Base-by-base conservation (phyloP, 1,140 invertebrate genomes). In the Thaumatotibia leucotreta region DNA sequence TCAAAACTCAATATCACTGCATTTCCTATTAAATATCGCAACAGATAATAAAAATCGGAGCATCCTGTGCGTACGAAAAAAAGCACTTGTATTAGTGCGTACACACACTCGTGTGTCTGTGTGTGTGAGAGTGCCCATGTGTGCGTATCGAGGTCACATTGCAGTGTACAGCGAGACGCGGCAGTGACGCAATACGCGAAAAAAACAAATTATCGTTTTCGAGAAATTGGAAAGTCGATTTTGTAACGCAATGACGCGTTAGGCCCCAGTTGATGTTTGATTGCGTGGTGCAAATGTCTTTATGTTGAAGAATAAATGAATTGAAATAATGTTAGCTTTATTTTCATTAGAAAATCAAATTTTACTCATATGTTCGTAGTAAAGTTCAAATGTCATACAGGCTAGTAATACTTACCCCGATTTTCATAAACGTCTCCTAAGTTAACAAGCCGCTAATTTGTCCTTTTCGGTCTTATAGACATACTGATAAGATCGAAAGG, bases 81-180 rank as follows among this genome's bases (percentile, higher is more conserved):
- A 49, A 69, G 61, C 69, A 73, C 68, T 67, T 79, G 83, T 88
- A 66, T 79, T 64, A 33, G 73, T 77, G 65, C 52, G 69, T 70
- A 52, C 62, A 67, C 52, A 77, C 72, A 67, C 67, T 73, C 68
- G 52, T 23, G 52, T 11, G 24, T 17, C 27, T 52, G 49, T 64
- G 66, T 64, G 65, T 64, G 70, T 61, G 68, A 64, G 67, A 54
- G 52, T 27, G 20, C 65, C 65, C 14, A 45, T 72, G 77, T 84
- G 84, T 79, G 75, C 63, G 74, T 81, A 86, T 77, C 81, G 86
- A 85, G 87, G 87, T 89, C 87, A 88, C 75, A 75, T 77, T 82
- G 83, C 82, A 83, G 61, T 61, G 73, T 75, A 70, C 73, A 68
- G 52, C 68, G 68, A 73, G 69, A 77, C 64, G 68, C 66, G 70